phyloP scores from a whole-genome alignment of 2,888 invertebrate species.

The Timema podura region DNA sequence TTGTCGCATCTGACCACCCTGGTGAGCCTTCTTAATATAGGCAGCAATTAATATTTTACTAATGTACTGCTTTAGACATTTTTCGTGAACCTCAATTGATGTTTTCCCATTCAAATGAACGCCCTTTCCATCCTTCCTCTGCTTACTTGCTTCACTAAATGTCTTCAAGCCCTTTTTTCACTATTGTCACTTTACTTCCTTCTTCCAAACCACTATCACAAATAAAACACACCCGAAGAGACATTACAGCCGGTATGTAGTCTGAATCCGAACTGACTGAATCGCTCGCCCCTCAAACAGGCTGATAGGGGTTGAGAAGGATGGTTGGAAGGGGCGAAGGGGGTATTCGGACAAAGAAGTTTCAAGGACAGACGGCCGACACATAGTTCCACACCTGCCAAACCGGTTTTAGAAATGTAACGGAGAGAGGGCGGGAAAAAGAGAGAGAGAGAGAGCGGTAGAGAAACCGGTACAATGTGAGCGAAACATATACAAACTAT shows the following conservation, averaged over 20 bases:
- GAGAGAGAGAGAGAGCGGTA: too few species aligned
- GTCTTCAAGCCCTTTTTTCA: background rate
- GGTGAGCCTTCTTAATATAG: background rate
- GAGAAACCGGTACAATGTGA: too few species aligned
- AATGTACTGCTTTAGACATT: background rate
- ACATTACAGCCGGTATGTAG: background rate
- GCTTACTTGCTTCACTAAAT: background rate
- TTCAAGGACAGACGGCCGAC: too few species aligned
- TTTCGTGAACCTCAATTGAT: background rate
- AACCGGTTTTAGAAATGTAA: too few species aligned
- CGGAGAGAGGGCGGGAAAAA: too few species aligned
- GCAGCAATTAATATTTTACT: background rate
- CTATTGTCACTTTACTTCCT: background rate
- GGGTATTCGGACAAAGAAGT: background rate
- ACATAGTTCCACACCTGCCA: too few species aligned
- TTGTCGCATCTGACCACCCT: background rate
- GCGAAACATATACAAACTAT: too few species aligned
- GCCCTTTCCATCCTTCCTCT: background rate
- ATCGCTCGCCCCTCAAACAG: background rate
- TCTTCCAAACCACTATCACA: background rate
- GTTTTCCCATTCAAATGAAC: background rate
- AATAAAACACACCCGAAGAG: slow-evolving; percentile 4
- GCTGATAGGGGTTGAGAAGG: background rate
- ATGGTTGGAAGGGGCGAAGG: background rate
- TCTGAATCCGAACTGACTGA: background rate